Base-by-base conservation (phyloP, 2,113 vertebrate species). In the Dicrurus megarhynchus region DNA sequence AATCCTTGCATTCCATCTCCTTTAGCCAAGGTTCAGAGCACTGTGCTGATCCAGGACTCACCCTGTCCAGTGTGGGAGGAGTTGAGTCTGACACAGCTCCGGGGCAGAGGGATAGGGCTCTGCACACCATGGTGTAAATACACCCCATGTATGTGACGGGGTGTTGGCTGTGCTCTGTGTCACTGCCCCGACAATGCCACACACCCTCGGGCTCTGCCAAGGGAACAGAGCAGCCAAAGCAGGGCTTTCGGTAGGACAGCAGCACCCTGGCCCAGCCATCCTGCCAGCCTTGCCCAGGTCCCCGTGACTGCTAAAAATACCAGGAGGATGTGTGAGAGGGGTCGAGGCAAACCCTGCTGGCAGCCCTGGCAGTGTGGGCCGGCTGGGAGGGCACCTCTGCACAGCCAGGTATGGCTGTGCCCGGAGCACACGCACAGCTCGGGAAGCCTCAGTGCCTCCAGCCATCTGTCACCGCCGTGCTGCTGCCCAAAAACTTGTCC, bases 11-110 rank as follows among this genome's bases (percentile, higher is more conserved):
- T 7, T 21, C 24, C 11, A 4, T 1, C 16, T 47, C 5, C 71
- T 50, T 5, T 2, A 32, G 57, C 21, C 23, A 0, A 28, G 32
- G 39, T 5, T 30, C 73, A 16, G 16, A 5, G 0, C 37, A 0
- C 10, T 2, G 19, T 15, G 42, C 64, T 4, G 10, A 6, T 5
- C 46, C 50, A 4, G 20, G 23, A 9, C 78, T 33, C 22, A 2
- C 32, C 1, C 4, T 15, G 18, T 4, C 7, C 13, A 0, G 33
- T 13, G 1, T 1, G 0, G 18, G 13, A 50, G 23, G 15, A 52
- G 35, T 1, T 9, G 22, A 14, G 70, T 6, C n/a, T n/a, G 83
- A 2, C 13, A 16, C 26, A 46, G 79, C 57, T 18, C 20, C 2
- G 52, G 32, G 53, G 30, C 50, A 46, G 57, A 44, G 61, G 28